These are phyloP conservation scores for Catocala sponsa DNA, from an alignment of 2,888 invertebrate species.

Conservation along the genomic window DNA sequence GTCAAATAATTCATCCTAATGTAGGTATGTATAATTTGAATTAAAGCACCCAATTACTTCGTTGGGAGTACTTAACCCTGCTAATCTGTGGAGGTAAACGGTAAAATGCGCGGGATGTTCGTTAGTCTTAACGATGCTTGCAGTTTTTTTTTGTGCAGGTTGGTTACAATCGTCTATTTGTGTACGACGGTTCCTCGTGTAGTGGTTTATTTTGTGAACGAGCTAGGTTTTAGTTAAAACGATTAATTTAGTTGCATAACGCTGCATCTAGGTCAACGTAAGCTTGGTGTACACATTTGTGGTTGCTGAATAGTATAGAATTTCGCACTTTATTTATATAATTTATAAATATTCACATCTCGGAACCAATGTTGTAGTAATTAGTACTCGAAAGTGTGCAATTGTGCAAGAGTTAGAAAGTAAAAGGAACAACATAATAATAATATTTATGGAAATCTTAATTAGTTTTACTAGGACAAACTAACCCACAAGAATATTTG, in stretches of 20 bases:
- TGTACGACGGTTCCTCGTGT: neutral
- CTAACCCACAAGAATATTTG: neutral
- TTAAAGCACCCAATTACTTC: conserved; percentile 39
- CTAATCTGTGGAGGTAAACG: conserved; percentile 21
- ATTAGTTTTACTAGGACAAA: too few relatives aligned
- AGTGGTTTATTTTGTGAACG: neutral
- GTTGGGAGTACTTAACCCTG: conserved; percentile 25
- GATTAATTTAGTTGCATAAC: conserved; percentile 6
- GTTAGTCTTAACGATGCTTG: conserved; percentile 20
- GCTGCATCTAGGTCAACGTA: conserved; percentile 1
- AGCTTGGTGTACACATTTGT: neutral
- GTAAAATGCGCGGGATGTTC: conserved; percentile 17
- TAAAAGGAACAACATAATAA: too few relatives aligned
- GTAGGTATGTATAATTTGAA: conserved; percentile 31
- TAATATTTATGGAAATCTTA: too few relatives aligned
- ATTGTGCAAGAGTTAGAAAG: neutral
- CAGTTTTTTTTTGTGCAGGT: conserved; percentile 14
- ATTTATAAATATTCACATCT: too few relatives aligned
- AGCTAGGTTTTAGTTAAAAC: conserved; percentile 3
- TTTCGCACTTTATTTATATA: too few relatives aligned
- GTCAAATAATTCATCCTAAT: conserved; percentile 29
- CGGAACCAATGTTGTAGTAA: too few relatives aligned
- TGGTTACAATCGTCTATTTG: conserved; percentile 5
- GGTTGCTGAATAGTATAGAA: too few relatives aligned
- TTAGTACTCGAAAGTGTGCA: too few relatives aligned